phyloP scores from a whole-genome alignment of 2,797 vertebrate genomes.

The Choloepus didactylus region DNA sequence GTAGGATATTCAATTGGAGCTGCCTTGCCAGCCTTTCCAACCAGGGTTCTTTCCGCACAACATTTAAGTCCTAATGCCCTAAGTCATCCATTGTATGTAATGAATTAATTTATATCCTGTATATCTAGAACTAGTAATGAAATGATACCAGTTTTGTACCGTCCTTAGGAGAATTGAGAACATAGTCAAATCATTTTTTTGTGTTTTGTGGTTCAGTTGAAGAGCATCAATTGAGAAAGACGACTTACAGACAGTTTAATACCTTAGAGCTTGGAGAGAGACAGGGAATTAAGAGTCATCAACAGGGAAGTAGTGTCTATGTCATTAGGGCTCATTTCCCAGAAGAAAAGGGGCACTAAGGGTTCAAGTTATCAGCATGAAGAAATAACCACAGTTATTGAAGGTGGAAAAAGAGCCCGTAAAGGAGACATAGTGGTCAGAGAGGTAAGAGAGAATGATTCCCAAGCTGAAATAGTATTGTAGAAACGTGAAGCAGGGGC shows the following conservation, averaged over 20 bases:
- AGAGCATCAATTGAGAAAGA: constrained; percentile 43
- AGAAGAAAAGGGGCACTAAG: neutral
- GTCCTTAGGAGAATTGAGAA: constrained; percentile 24
- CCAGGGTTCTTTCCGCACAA: neutral
- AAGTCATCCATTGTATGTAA: neutral
- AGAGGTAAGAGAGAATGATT: constrained; percentile 42
- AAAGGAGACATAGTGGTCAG: neutral
- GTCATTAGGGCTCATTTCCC: neutral
- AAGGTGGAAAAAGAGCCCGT: neutral
- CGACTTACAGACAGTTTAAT: neutral
- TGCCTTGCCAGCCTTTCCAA: neutral
- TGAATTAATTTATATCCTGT: neutral
- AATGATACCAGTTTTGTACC: neutral
- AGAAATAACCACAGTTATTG: neutral
- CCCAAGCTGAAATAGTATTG: neutral
- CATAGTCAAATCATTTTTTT: constrained; percentile 7
- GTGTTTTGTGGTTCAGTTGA: neutral
- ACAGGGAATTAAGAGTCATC: neutral
- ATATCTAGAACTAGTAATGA: neutral
- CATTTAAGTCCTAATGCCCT: neutral
- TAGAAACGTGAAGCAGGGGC: neutral
- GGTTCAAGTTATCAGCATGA: neutral
- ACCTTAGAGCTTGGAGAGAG: neutral
- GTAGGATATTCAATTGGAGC: neutral
- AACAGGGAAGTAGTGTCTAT: neutral